Evolutionary conservation across 2,113 vertebrate genomes (phyloP).

Genomic region (Bucco capensis): DNA sequence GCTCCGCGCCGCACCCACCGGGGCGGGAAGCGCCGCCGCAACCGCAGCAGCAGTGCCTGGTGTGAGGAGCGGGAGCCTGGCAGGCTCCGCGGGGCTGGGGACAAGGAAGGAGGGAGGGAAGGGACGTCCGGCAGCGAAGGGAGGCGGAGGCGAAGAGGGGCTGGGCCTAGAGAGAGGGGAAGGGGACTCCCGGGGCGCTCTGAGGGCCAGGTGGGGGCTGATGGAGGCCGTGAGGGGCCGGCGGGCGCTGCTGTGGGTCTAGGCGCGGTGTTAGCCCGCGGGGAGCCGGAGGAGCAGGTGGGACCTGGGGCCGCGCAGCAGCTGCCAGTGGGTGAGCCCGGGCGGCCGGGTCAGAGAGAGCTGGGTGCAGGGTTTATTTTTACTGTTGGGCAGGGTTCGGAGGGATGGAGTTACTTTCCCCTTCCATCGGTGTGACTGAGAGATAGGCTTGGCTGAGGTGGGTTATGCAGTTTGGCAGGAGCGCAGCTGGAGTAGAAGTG

Average conservation of each 20-base stretch:
- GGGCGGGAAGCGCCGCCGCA: not conserved
- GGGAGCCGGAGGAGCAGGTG: not conserved
- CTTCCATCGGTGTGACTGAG: not conserved
- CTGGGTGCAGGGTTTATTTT: not conserved
- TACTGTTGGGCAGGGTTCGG: not conserved
- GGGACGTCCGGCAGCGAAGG: not conserved
- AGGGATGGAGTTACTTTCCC: not conserved
- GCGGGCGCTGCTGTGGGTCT: not conserved
- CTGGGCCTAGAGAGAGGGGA: not conserved
- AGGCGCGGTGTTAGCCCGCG: not conserved
- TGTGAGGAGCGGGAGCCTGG: not conserved
- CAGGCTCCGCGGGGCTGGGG: no score
- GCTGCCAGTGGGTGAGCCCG: not conserved
- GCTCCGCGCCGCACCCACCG: not conserved
- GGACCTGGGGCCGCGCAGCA: not conserved
- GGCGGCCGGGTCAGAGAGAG: not conserved
- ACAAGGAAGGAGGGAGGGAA: not conserved
- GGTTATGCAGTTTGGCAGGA: not conserved
- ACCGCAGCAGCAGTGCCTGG: not conserved
- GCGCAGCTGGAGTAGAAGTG: not conserved
- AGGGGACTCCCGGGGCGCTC: not conserved
- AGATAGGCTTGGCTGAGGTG: not conserved
- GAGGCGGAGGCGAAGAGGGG: not conserved
- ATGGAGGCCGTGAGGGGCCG: not conserved
- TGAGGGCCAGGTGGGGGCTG: not conserved